phyloP scores from a whole-genome alignment of 1,140 invertebrate species.

The Conus betulinus region DNA sequence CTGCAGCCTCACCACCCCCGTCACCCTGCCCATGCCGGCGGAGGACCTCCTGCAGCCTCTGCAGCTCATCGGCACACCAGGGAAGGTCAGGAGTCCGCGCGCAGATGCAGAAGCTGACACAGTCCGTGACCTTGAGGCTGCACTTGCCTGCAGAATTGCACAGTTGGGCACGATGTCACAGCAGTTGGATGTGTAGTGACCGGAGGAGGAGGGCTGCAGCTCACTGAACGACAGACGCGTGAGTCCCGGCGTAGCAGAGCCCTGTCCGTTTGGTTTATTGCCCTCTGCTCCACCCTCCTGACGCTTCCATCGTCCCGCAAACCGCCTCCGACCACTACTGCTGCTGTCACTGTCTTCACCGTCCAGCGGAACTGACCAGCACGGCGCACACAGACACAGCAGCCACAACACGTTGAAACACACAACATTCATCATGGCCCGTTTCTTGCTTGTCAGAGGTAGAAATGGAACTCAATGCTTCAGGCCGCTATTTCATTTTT shows the following conservation, averaged over 20 bases:
- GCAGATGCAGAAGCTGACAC: slow-evolving; percentile 31
- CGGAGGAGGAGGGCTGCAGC: slow-evolving; percentile 23
- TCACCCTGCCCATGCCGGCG: not conserved
- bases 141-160: slow-evolving; percentile 1
- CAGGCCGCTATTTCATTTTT: no score
- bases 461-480: no score
- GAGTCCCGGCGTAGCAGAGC: slow-evolving; percentile 14
- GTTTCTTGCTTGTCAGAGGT: not conserved
- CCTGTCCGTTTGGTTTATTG: slow-evolving; percentile 3
- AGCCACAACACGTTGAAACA: not conserved
- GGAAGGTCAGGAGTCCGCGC: not conserved
- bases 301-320: not conserved
- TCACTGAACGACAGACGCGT: slow-evolving; percentile 28
- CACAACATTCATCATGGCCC: not conserved
- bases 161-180: slow-evolving; percentile 8
- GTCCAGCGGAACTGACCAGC: not conserved
- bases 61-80: slow-evolving; percentile 10
- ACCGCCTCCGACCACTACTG: not conserved
- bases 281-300: not conserved
- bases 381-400: not conserved
- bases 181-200: slow-evolving; percentile 20
- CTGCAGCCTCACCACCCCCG: not conserved
- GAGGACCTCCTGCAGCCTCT: not conserved
- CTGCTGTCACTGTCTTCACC: not conserved
- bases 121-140: slow-evolving; percentile 8